Conservation (phyloP, 2,797 vertebrate species). For the Anniella stebbinsi region DNA sequence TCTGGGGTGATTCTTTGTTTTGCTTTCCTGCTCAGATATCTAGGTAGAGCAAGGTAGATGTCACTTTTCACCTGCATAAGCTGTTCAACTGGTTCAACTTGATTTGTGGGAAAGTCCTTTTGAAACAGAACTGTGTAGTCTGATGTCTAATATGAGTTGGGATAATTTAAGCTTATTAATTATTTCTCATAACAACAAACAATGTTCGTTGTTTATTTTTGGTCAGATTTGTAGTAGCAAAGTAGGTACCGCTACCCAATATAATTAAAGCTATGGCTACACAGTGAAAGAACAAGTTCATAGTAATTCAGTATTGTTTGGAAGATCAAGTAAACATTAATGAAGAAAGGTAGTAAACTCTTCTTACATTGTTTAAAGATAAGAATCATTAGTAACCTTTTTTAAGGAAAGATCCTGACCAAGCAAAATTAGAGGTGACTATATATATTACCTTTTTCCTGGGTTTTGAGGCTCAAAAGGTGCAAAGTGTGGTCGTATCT, state of each 20-base stretch:
- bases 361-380: conserved; percentile 17
- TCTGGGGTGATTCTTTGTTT: not conserved
- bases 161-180: conserved; percentile 7
- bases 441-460: conserved; percentile 41
- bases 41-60: conserved; percentile 32
- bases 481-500: conserved; percentile 25
- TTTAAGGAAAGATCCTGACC: conserved; percentile 11
- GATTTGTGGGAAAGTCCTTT: conserved; percentile 41
- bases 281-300: conserved; percentile 8
- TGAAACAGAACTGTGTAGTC: conserved; percentile 27
- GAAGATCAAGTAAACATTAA: not conserved
- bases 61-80: conserved; percentile 9
- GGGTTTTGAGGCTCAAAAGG: conserved; percentile 8
- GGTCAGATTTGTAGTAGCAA: not conserved
- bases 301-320: not conserved
- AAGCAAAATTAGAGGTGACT: conserved; percentile 3
- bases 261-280: not conserved
- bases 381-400: conserved; percentile 20
- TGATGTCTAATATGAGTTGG: conserved; percentile 10
- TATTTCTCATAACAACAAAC: not conserved
- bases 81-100: conserved; percentile 62
- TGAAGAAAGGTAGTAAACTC: conserved; percentile 6
- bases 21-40: not conserved
- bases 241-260: not conserved
- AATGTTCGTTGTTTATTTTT: not conserved